A percentile compares a stretch with the other conserved stretches of the same genome.
Conservation (phyloP, 2,113 vertebrate species). For the Elgaria multicarinata region DNA sequence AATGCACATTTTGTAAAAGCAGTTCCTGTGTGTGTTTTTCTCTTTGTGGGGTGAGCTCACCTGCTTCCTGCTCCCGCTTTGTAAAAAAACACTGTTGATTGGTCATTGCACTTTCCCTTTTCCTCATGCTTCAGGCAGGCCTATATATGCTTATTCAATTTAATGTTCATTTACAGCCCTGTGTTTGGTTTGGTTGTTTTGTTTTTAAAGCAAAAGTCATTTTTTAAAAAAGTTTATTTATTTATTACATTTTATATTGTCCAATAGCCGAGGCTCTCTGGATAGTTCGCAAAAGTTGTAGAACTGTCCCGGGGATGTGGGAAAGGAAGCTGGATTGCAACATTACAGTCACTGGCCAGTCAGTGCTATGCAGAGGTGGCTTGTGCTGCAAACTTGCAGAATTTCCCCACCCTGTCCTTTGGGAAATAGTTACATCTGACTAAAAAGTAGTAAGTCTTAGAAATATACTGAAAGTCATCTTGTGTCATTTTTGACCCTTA, state of each 20-base stretch:
- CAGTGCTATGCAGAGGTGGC: not conserved
- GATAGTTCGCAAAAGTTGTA: no score
- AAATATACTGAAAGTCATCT: not conserved
- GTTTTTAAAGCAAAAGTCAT: not conserved
- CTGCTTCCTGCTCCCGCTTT: not conserved
- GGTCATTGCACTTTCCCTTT: not conserved
- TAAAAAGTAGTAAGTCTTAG: not conserved
- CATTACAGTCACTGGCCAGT: not conserved
- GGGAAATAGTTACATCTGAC: not conserved
- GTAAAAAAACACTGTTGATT: not conserved
- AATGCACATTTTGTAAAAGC: not conserved
- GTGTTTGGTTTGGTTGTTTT: not conserved
- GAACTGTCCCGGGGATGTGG: not conserved
- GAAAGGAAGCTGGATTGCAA: not conserved
- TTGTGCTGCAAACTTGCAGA: not conserved
- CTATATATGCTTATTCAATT: not conserved
- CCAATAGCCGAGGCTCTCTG: no score
- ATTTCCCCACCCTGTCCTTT: not conserved
- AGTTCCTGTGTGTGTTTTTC: not conserved
- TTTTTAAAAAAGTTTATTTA: not conserved
- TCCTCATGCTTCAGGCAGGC: not conserved
- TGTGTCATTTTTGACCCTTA: not conserved
- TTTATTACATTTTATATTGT: no score
- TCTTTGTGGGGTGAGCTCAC: not conserved
- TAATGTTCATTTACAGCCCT: no score